A percentile compares a stretch with the other conserved stretches of the same genome.
phyloP scores from a whole-genome alignment of 2,113 vertebrate species.

The Peromyscus maniculatus region DNA sequence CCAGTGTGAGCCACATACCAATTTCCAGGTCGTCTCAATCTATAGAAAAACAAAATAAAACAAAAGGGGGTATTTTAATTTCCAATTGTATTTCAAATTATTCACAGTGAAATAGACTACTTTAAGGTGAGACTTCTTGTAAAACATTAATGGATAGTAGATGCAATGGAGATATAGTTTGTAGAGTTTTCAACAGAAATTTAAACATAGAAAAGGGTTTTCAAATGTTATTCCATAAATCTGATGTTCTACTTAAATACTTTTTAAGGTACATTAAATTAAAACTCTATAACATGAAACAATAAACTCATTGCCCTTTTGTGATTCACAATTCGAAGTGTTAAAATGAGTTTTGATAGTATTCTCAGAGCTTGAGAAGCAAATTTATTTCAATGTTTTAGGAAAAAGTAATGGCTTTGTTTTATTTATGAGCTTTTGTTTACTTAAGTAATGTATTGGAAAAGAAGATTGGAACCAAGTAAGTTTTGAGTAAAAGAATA shows the following conservation, averaged over 20 bases:
- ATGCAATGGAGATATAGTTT: not conserved
- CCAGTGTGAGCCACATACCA: too few relatives aligned
- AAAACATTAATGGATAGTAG: not conserved
- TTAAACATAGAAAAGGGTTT: conserved; percentile 12
- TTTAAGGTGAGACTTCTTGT: not conserved
- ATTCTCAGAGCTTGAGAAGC: not conserved
- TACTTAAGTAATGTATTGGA: not conserved
- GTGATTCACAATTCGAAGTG: not conserved
- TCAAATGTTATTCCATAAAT: conserved; percentile 21
- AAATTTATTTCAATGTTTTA: conserved; percentile 32
- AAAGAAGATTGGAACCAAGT: not conserved
- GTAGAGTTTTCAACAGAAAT: not conserved
- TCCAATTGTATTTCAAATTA: not conserved
- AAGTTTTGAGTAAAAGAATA: not conserved
- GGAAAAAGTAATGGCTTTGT: not conserved
- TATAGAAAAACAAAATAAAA: not conserved
- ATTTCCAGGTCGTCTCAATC: too few relatives aligned
- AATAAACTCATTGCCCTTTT: not conserved
- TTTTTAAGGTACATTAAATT: not conserved
- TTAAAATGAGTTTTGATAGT: conserved; percentile 63
- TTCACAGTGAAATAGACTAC: not conserved
- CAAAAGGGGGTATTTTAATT: not conserved
- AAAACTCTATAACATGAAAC: not conserved
- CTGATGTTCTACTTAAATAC: not conserved
- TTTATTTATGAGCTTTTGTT: conserved; percentile 31